Evolutionary conservation across 2,888 invertebrate species (phyloP), one percentile per base, ranked within the genome.

Genomic region (Hyles lineata): DNA sequence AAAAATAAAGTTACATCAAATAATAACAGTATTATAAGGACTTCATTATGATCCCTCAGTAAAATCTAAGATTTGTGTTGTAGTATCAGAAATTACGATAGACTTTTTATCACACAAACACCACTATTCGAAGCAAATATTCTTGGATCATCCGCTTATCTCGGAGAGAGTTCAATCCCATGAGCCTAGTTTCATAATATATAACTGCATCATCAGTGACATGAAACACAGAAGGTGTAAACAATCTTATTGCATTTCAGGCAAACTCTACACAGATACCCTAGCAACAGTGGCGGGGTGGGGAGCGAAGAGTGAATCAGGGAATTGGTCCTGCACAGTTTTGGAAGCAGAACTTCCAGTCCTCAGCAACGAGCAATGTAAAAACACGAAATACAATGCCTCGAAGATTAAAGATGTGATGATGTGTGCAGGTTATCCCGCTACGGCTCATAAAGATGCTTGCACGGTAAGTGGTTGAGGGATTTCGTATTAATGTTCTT

Each of bases 371-470:
- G 96, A 96, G 15, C 96, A 95, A 70, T 97, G 97, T 83, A 95
- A 95, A 75, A 95, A 91, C 69, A 98, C 98, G 2, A 98, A 97
- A 79, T 98, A 98, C 88, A 97, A 97, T 69, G 95, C 96, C 9
- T 96, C 97, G 72, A 97, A 98, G 96, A 98, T 98, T 77, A 97
- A 97, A 19, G 97, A 98, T 77, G 97, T 97, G 82, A 98, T 98
- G 98, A 91, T 98, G 93, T 98, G 98, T 83, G 98, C 98, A 19
- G 98, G 98, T 0, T 97, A 96, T 87, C 96, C 96, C 0, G 95
- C 96, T 62, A 95, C 94, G 0, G 98, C 98, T 9, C 95, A 96
- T 85, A 97, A 96, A 81, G 98, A 98, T 85, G 97, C 97, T 19
- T 98, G 98, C 83, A 98, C 98, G 92, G 97, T 97, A 89, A 88